A percentile compares a stretch with the other conserved stretches of the same genome.
These are phyloP conservation scores for Tipula confusa DNA, from an alignment of 2,888 invertebrate genomes.

Conservation along the genomic window DNA sequence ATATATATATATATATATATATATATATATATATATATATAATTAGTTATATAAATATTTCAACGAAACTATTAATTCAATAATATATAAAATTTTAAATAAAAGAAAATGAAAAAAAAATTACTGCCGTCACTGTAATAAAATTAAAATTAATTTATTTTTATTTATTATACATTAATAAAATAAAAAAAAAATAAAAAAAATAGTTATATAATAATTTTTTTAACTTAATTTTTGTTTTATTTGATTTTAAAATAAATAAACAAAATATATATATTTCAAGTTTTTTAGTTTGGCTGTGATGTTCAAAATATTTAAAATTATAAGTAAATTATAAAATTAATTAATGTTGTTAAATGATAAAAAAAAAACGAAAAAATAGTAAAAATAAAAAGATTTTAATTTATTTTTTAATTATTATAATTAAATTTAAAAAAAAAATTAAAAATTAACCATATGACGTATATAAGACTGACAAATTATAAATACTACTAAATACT, in stretches of 20 bases:
- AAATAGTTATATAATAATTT: not conserved
- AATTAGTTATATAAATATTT: not conserved
- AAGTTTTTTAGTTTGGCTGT: conserved; percentile 20
- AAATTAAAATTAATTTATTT: not conserved
- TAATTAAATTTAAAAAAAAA: not conserved
- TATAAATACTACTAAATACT: not conserved
- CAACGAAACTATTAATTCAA: not conserved
- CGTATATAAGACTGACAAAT: conserved; percentile 20
- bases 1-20: not conserved
- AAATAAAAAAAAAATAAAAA: too few species aligned
- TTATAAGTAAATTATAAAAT: conserved; percentile 14
- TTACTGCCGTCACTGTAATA: conserved; percentile 20
- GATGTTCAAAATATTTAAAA: conserved; percentile 17
- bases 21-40: not conserved
- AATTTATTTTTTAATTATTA: not conserved
- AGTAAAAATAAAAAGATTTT: too few species aligned
- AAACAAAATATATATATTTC: not conserved
- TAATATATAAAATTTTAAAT: not conserved
- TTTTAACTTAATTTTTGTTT: conserved; percentile 5
- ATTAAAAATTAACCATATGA: not conserved
- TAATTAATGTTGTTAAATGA: not conserved
- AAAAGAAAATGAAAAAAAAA: not conserved
- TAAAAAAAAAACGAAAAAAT: not conserved
- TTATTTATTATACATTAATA: conserved; percentile 4
- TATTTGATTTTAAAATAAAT: not conserved